Evolutionary conservation across 1,140 invertebrate species (phyloP), one percentile per base, ranked within the genome.

Genomic region (Camponotus vicinus): DNA sequence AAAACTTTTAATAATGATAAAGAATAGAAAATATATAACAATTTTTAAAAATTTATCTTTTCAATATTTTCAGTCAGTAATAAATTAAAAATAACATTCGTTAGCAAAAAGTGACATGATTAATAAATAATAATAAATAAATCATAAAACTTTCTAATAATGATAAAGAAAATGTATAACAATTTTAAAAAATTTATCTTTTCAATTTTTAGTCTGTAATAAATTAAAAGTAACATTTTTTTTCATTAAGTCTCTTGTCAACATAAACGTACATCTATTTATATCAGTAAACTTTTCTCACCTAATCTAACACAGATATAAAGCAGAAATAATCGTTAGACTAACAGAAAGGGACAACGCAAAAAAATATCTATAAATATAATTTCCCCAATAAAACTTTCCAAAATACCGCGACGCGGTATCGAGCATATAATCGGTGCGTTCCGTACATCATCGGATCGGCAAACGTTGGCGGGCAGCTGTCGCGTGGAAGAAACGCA

Each of bases 401-500:
- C 2, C 32, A 34, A 45, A 18, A 21, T 37, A 34, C 40, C 15
- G 27, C 18, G 18, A 59, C 71, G 32, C 18, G 13, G 2, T 73
- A 82, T 82, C 40, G 18, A 73, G 13, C n/a, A 13, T 32, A 32
- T 37, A 73, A 73, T 55, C 2, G 4, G 11, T n/a, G 13, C 9
- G 15, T 57, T 73, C n/a, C 67, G 37, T 76, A 88, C 73, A 71
- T 63, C 11, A 21, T 37, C 15, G 59, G 32, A 7, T 42, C 37
- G 57, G 5, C 57, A 52, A 85, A 78, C 66, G 40, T 67, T 32
- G 49, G 52, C 78, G 42, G 9, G 79, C 18, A 34, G 40, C 18
- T 9, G 32, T 86, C 70, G 32, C 27, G 40, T 34, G 57, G 55
- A 55, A 83, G 88, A 89, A 42, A 89, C 71, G 71, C 88, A 45